Base-by-base conservation (phyloP, 2,888 invertebrate genomes). In the Cerastis rubricosa region DNA sequence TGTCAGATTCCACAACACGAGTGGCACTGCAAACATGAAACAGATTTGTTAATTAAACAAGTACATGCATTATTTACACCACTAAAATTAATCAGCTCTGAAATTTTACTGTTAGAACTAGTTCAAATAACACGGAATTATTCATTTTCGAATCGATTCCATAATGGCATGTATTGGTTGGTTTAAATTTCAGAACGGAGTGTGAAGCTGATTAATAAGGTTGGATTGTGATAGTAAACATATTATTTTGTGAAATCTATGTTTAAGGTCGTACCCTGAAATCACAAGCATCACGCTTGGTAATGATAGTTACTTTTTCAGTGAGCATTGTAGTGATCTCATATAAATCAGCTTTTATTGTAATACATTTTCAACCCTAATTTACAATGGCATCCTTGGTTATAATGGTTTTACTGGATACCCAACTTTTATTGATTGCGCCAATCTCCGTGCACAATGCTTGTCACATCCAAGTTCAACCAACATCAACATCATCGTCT, bases 61-160 rank as follows among this genome's bases (percentile, higher is more conserved):
- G 78, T 40, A 51, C 45, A n/a, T 25, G 25, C 45, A 59, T 49
- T 65, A 80, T 73, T 71, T 59, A 70, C 69, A 51, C n/a, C 47
- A 40, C 25, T 45, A n/a, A 68, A 51, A 83, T 85, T 65, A 83
- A 76, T 82, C 61, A 71, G 43, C 29, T 49, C 22, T 59, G 47
- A 70, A 59, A 70, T 49, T 71, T 71, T 57, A 65, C 54, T 63
- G 45, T 29, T 57, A 51, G 7, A 71, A 35, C 49, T 65, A 64
- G 80, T 70, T 70, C 19, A 6, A 51, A 61, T 47, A 12, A 35
- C 14, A 45, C 19, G 14, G 19, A 22, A 82, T 82, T 67, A 67
- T 68, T 49, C 6, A 81, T n/a, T 6, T 19, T 47, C 9, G 12
- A 22, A 14, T 54, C 61, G 25, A 69, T 80, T 25, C 17, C 2